Percentiles rank a stretch among this genome's conserved stretches.
Conservation (phyloP, 2,888 invertebrate genomes). For the Zeuzera pyrina region DNA sequence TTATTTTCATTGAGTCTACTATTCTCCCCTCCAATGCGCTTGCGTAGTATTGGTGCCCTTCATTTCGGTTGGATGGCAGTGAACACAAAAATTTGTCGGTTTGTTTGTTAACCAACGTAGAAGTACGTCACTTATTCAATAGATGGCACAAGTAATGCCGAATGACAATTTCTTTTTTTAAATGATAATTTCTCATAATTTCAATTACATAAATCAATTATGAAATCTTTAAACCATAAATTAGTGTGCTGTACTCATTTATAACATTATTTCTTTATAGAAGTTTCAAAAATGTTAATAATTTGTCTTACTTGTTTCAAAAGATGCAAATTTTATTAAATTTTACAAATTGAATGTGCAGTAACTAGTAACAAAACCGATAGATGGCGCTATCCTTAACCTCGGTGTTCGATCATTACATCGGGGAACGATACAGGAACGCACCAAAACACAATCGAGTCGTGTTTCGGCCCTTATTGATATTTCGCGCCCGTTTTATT, state of each 20-base stretch:
- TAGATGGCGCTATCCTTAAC: slow-evolving; percentile 31
- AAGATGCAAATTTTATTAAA: too few species aligned
- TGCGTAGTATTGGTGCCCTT: slow-evolving; percentile 47
- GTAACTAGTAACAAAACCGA: too few species aligned
- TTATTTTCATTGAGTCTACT: slow-evolving; percentile 45
- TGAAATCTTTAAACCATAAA: too few species aligned
- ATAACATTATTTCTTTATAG: too few species aligned
- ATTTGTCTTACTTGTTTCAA: too few species aligned
- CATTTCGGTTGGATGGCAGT: slow-evolving; percentile 27
- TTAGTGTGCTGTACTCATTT: too few species aligned
- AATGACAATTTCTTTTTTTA: not conserved
- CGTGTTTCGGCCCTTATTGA: slow-evolving; percentile 40
- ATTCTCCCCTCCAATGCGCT: slow-evolving; percentile 53
- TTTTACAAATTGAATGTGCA: too few species aligned
- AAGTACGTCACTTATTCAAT: not conserved
- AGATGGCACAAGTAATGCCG: not conserved
- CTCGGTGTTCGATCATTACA: slow-evolving; percentile 43
- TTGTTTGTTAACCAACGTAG: too few species aligned
- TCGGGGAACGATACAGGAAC: slow-evolving; percentile 17
- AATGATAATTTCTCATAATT: not conserved
- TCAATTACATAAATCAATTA: too few species aligned
- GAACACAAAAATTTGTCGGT: too few species aligned
- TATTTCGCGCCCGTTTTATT: slow-evolving; percentile 51
- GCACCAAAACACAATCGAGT: slow-evolving; percentile 55
- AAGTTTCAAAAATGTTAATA: too few species aligned